Conservation (phyloP, 2,888 invertebrate genomes). For the Sarcophaga rosellei region DNA sequence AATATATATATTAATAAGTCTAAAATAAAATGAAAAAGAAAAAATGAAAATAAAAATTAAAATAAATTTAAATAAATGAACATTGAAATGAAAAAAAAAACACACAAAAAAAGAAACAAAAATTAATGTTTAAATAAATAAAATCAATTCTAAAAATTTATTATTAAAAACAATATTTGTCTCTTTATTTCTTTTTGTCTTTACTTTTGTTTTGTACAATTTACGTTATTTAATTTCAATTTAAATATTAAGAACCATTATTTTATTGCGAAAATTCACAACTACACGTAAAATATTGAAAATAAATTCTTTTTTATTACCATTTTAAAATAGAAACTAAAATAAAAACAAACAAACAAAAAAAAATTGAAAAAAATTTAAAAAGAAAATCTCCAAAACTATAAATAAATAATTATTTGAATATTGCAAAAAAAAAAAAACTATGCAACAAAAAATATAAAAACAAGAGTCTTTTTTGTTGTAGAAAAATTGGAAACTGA, state of each 20-base stretch:
- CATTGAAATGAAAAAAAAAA: neutral
- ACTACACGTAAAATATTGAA: too few species aligned
- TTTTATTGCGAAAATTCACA: too few species aligned
- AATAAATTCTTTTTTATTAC: too few species aligned
- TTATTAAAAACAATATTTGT: slow-evolving; percentile 41
- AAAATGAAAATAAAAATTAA: neutral
- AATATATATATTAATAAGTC: neutral
- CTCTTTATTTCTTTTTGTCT: slow-evolving; percentile 33
- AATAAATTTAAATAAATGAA: neutral
- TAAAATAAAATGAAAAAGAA: slow-evolving; percentile 20
- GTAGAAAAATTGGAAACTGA: neutral
- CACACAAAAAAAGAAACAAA: too few species aligned
- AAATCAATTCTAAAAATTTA: slow-evolving; percentile 18
- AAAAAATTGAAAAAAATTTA: slow-evolving; percentile 31
- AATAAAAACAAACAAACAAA: neutral
- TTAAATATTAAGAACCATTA: slow-evolving; percentile 9
- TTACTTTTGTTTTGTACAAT: slow-evolving; percentile 11
- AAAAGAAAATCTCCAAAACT: slow-evolving; percentile 49
- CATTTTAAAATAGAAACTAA: too few species aligned
- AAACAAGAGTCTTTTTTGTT: slow-evolving; percentile 12
- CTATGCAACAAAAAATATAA: slow-evolving; percentile 55
- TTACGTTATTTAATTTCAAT: too few species aligned
- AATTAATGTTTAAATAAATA: slow-evolving; percentile 8
- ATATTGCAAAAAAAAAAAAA: slow-evolving; percentile 64
- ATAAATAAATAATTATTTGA: slow-evolving; percentile 66